Evolutionary conservation across 2,888 invertebrate species (phyloP).

Genomic region (Pandemis heparana): DNA sequence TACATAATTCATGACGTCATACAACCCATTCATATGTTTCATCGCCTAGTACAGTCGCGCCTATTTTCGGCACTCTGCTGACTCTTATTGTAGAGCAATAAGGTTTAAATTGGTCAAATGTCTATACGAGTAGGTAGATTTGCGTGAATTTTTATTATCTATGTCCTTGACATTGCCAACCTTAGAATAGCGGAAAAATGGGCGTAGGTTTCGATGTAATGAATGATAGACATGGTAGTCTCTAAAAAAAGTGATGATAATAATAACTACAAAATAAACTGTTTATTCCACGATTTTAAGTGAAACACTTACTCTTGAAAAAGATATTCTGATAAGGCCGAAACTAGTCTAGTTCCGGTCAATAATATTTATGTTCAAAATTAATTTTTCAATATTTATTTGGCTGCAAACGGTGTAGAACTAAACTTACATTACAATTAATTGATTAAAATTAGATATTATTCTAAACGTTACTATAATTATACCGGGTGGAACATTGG

Average conservation of each 20-base stretch:
- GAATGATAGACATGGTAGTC: constrained; percentile 9
- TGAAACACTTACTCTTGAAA: no score
- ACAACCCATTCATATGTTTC: constrained; percentile 41
- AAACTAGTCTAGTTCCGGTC: no score
- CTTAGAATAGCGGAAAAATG: constrained; percentile 42
- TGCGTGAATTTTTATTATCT: constrained; percentile 19
- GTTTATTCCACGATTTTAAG: no score
- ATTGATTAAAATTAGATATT: no score
- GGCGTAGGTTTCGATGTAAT: constrained; percentile 28
- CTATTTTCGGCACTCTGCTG: neutral
- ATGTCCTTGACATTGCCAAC: constrained; percentile 42
- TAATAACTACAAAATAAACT: no score
- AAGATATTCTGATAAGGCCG: no score
- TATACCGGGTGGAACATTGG: no score
- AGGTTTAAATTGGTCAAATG: constrained; percentile 10
- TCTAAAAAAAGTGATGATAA: neutral
- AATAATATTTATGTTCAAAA: no score
- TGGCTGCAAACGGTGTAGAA: no score
- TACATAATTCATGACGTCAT: constrained; percentile 31
- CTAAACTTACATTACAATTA: no score
- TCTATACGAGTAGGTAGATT: neutral
- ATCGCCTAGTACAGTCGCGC: constrained; percentile 33
- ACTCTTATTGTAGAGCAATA: constrained; percentile 6
- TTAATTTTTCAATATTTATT: no score
- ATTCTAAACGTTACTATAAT: no score